These are phyloP conservation scores for Phrynocephalus guinanensis DNA, from an alignment of 2,797 vertebrate species.

Conservation along the genomic window DNA sequence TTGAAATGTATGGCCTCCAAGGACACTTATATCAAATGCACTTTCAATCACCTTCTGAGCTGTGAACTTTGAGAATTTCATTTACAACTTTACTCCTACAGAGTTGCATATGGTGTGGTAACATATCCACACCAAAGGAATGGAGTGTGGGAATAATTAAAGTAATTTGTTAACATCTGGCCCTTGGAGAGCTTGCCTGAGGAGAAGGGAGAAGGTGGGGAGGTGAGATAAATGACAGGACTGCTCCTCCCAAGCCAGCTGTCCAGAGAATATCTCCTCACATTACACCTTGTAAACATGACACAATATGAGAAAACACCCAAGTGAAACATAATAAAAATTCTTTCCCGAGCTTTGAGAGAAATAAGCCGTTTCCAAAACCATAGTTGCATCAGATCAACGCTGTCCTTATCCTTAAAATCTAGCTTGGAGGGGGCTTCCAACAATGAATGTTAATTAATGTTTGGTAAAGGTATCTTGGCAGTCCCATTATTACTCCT, in stretches of 20 bases:
- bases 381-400: not conserved
- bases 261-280: constrained; percentile 60
- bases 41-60: constrained; percentile 42
- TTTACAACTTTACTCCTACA: constrained; percentile 31
- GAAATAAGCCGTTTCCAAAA: constrained; percentile 42
- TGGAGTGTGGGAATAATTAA: constrained; percentile 44
- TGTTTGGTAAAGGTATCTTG: not conserved
- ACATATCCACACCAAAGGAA: constrained; percentile 19
- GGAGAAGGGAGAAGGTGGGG: not conserved
- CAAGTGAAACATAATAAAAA: constrained; percentile 49
- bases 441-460: not conserved
- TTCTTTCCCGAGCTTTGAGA: constrained; percentile 24
- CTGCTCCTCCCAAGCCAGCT: constrained; percentile 48
- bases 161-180: constrained; percentile 46
- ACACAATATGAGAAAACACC: constrained; percentile 49
- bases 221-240: constrained; percentile 43
- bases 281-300: constrained; percentile 56
- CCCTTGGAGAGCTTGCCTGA: constrained; percentile 24
- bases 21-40: constrained; percentile 24
- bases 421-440: not conserved
- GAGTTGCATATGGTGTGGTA: constrained; percentile 20
- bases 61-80: constrained; percentile 50
- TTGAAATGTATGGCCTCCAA: constrained; percentile 45
- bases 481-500: too few species aligned
- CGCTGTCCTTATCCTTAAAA: not conserved